A percentile compares a stretch with the other conserved stretches of the same genome.
These are phyloP conservation scores for Psilanteris sp. DNA, from an alignment of 1,140 invertebrate species.

Conservation along the genomic window DNA sequence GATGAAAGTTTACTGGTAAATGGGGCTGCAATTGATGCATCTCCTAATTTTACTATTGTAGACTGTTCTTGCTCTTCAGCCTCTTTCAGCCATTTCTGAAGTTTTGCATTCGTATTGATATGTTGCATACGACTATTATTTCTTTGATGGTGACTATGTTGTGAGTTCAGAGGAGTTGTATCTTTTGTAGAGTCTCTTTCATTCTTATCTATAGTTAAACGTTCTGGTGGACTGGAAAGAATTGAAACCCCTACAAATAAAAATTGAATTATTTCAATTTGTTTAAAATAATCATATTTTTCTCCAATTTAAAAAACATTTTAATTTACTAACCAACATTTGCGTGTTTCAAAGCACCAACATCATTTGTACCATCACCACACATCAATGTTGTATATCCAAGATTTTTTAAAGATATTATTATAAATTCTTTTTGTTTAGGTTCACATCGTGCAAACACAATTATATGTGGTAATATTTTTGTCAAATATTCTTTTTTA, in stretches of 20 bases:
- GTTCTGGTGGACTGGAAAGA: constrained; percentile 91
- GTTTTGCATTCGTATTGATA: constrained; percentile 78
- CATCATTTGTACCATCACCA: constrained; percentile 99
- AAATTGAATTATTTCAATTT: no score
- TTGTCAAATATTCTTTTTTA: constrained; percentile 83
- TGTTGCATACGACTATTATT: constrained; percentile 70
- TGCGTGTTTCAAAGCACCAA: constrained; percentile 99
- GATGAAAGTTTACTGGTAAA: constrained; percentile 99
- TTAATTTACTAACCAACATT: constrained; percentile 87
- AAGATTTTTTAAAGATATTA: constrained; percentile 91
- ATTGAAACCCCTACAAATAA: constrained; percentile 89
- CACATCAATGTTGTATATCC: constrained; percentile 98
- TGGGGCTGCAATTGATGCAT: constrained; percentile 99
- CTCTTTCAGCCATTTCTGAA: constrained; percentile 92
- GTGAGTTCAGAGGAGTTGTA: constrained; percentile 65
- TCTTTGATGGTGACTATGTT: constrained; percentile 63
- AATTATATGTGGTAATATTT: constrained; percentile 90
- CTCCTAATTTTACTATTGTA: constrained; percentile 95
- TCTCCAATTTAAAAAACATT: neutral
- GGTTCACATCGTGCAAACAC: constrained; percentile 97
- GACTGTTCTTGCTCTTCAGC: constrained; percentile 94
- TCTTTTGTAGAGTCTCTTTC: constrained; percentile 62
- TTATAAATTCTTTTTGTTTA: constrained; percentile 98
- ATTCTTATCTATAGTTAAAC: constrained; percentile 68
- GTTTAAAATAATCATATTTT: no score